Evolutionary conservation across 37 sponge, comb jelly and placozoan species (phyloP).

Genomic region (Agelas oroides): DNA sequence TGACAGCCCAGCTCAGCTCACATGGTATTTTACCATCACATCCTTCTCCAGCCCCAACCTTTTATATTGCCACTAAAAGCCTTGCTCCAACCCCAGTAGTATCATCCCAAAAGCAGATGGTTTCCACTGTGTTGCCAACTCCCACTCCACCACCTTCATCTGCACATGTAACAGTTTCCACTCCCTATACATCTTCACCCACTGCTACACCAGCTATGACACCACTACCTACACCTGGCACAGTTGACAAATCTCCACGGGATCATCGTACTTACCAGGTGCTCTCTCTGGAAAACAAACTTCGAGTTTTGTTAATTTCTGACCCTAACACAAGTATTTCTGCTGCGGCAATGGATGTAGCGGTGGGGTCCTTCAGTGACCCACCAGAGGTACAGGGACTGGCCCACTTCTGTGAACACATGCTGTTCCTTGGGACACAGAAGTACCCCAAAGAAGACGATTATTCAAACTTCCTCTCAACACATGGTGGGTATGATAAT

Average conservation of each 20-base stretch:
- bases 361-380: conserved; percentile 85
- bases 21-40: too few species aligned
- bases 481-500: conserved; percentile 89
- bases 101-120: too few species aligned
- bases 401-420: conserved; percentile 98
- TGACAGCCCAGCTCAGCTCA: too few species aligned
- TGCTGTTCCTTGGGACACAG: conserved; percentile 95
- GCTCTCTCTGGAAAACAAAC: conserved; percentile 60
- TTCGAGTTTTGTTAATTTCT: conserved; percentile 83
- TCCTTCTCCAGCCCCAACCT: too few species aligned
- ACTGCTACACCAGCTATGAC: conserved; percentile 28
- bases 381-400: conserved; percentile 74
- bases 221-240: neutral
- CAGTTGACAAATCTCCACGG: conserved; percentile 7
- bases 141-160: too few species aligned
- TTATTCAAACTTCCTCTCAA: conserved; percentile 77
- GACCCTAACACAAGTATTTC: conserved; percentile 76
- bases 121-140: too few species aligned
- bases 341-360: conserved; percentile 87
- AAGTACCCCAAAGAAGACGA: conserved; percentile 79
- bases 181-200: too few species aligned
- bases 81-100: too few species aligned
- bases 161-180: too few species aligned
- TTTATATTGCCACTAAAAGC: too few species aligned
- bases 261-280: conserved; percentile 59